A percentile compares a stretch with the other conserved stretches of the same genome.
These are phyloP conservation scores for Nannobrachium achirus DNA, from an alignment of 2,113 vertebrate genomes.

Conservation along the genomic window DNA sequence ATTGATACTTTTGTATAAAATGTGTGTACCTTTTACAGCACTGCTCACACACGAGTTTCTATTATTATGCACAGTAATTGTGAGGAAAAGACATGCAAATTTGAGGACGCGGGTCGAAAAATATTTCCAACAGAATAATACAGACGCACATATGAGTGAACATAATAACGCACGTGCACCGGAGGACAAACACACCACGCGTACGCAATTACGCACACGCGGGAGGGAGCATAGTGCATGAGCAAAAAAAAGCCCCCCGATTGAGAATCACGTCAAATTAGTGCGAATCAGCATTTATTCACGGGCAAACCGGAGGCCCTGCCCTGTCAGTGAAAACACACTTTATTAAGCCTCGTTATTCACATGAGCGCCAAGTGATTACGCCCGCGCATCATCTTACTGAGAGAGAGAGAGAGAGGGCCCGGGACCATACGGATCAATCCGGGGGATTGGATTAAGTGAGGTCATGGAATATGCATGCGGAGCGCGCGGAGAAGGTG, in stretches of 20 bases:
- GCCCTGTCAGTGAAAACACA: slow-evolving; percentile 16
- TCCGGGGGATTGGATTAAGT: not conserved
- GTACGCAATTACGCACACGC: not conserved
- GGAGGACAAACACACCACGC: slow-evolving; percentile 9
- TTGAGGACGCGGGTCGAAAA: no score
- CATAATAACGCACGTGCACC: slow-evolving; percentile 8
- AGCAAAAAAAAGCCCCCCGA: not conserved
- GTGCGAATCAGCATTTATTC: slow-evolving; percentile 36
- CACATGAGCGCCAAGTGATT: slow-evolving; percentile 4
- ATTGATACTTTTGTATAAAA: no score
- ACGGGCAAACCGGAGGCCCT: not conserved
- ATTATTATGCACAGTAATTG: no score
- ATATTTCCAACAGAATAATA: no score
- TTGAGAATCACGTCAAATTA: slow-evolving; percentile 34
- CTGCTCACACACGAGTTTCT: no score
- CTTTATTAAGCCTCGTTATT: slow-evolving; percentile 24
- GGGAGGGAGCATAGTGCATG: no score
- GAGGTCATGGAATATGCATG: slow-evolving; percentile 1
- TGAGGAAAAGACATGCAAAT: no score
- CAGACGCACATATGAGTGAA: no score
- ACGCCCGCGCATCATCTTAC: slow-evolving; percentile 27
- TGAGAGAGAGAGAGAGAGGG: not conserved
- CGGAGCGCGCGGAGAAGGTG: no score
- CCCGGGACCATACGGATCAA: not conserved
- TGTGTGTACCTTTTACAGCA: no score